Evolutionary conservation across 2,888 invertebrate genomes (phyloP), one percentile per base, ranked within the genome.

Genomic region (Orthosia cruda): DNA sequence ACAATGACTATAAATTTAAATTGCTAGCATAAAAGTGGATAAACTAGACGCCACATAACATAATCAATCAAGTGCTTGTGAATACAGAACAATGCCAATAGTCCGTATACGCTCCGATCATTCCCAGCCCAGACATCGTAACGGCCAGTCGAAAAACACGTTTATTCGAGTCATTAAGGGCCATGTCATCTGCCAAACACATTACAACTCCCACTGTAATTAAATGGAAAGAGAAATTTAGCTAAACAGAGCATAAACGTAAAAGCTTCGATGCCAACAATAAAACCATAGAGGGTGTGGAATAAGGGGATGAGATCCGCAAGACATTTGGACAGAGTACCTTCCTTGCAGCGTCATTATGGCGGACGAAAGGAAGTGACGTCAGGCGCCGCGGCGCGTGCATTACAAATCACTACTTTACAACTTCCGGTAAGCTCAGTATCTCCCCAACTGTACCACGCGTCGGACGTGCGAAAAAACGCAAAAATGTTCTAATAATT

Each of bases 321-420:
- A 91, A 90, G 91, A 90, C 84, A 90, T 90, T 89, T 85, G 71
- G 75, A 84, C 79, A 79, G 83, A 82, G 86, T 90, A 88, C 91
- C 89, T 83, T 83, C 65, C 89, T 89, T 90, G 88, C 86, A 87
- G 89, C 92, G 94, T 95, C 96, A 96, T 96, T 96, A 96, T 93
- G 94, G 94, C 92, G 85, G 70, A 87, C 90, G 81, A 83, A 88
- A 94, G 96, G 97, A 97, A 95, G 94, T 93, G 92, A 89, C 93
- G 95, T 92, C 95, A 94, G 95, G 93, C 95, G 96, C 89, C 94
- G 94, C 94, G 95, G 94, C 97, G 97, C 96, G 97, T 96, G 97
- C 96, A 94, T 97, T 95, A 95, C 97, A 97, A 97, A 97, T 97
- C 96, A 96, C 96, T 96, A 95, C 96, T 96, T 96, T 97, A 97